Base-by-base conservation (phyloP, 2,797 vertebrate genomes). In the Capromys pilorides region DNA sequence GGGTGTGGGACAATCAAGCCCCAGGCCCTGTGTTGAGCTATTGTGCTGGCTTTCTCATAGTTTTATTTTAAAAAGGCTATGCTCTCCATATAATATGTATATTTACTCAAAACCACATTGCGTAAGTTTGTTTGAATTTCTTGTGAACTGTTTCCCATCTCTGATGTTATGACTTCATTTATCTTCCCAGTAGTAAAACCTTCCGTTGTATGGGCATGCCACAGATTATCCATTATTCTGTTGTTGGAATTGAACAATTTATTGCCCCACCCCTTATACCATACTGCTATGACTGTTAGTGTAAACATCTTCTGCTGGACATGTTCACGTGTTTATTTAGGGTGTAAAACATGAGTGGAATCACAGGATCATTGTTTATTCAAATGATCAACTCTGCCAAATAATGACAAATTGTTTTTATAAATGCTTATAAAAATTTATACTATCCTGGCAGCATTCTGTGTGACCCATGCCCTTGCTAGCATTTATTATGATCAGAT, bases 101-200 rank as follows among this genome's bases (percentile, higher is more conserved):
- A 2, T 33, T 75, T 39, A 64, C 62, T 26, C n/a, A 77, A 82
- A 91, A 33, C 5, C 49, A n/a, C 51, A 6, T 57, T 64, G 41
- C 39, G 49, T 80, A 24, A 49, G 66, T 85, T 91, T 75, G 41
- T 66, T 88, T 73, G 71, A 83, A 61, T 18, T 85, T 61, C 24
- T 69, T 64, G 6, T 86, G 16, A 54, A 66, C 49, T 71, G 14
- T 67, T 54, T 88, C 83, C 77, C 24, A 83, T 41, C 21, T 18
- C 4, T 90, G 31, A 26, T 91, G 33, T 19, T 86, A 26, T 67
- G 33, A 10, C 11, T 91, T 79, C 11, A 81, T 86, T 45, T 12
- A 59, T 91, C 93, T 93, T 86, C 75, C 18, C 14, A 79, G 24
- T 66, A 80, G 13, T 64, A n/a, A 75, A 90, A 59, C 83, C 61